Base-by-base conservation (phyloP, 2,888 invertebrate species). In the Plagiodera versicolora region DNA sequence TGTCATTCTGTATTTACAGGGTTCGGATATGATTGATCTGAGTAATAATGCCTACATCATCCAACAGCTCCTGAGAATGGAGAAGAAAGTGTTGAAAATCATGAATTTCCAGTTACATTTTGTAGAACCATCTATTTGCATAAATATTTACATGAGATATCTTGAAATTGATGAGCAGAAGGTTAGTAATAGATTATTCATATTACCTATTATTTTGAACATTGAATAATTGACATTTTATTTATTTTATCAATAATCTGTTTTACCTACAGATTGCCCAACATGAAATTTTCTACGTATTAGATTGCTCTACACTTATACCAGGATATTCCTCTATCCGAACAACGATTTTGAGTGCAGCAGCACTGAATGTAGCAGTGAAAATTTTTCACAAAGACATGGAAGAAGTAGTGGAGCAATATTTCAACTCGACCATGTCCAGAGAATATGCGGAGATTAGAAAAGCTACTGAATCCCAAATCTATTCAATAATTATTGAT, bases 1-100 rank as follows among this genome's bases (percentile, higher is more conserved):
- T n/a, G n/a, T n/a, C n/a, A n/a, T n/a, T n/a, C n/a, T n/a, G n/a
- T n/a, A n/a, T 56, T 45, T 49, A 16, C 17, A 59, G 59, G 44
- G 24, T 9, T 44, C 35, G 18, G 18, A 17, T n/a, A 49, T 59
- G 44, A 18, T 49, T 6, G 48, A 45, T 9, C 28, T 48, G 16
- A 14, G 39, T 8, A 35, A 47, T 10, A 54, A 49, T 10, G 14
- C 30, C 9, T 60, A 56, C 19, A 6, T 35, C 18, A 19, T 20
- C 14, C 9, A 20, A 1, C 60, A 60, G 39, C 39, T 60, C 1
- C 6, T 52, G 5, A 14, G 39, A 35, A 56, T 60, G 60, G 60
- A 60, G 56, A 20, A 6, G 39, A 60, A 60, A 18, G 19, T 60
- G 28, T n/a, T 60, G 16, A 60, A 24, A 46, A 4, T 60, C 18